These are phyloP conservation scores for Ceraclea dissimilis DNA, from an alignment of 2,888 invertebrate genomes.

Conservation along the genomic window DNA sequence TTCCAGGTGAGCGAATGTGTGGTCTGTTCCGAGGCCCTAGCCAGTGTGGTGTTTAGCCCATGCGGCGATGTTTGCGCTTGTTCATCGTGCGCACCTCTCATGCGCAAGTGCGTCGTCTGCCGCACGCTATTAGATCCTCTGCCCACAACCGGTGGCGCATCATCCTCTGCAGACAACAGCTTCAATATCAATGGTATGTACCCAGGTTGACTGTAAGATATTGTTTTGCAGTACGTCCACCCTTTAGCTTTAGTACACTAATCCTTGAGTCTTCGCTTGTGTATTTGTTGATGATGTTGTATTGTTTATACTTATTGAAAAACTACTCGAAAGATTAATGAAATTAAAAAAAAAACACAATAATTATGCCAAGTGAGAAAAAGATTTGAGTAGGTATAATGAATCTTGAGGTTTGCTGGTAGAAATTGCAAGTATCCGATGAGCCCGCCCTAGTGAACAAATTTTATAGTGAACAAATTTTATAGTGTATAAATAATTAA, in stretches of 20 bases:
- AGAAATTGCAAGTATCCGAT: too few relatives aligned
- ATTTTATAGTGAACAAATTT: too few relatives aligned
- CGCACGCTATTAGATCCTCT: conserved; percentile 60
- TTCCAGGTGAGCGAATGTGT: conserved; percentile 88
- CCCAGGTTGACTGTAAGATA: conserved; percentile 21
- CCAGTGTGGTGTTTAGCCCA: conserved; percentile 87
- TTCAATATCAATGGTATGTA: conserved; percentile 28
- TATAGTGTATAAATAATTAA: too few relatives aligned
- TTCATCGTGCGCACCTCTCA: conserved; percentile 76
- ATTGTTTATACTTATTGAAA: too few relatives aligned
- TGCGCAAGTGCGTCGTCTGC: conserved; percentile 97
- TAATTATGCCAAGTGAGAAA: too few relatives aligned
- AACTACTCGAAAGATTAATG: background rate
- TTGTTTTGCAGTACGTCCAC: background rate
- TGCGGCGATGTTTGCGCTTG: conserved; percentile 95
- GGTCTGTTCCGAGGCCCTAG: conserved; percentile 91
- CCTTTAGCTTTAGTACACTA: background rate
- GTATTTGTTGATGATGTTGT: background rate
- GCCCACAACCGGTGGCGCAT: conserved; percentile 17
- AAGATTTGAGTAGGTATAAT: too few relatives aligned
- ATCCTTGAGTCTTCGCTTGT: too few relatives aligned
- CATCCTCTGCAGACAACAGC: conserved; percentile 12
- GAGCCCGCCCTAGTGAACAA: too few relatives aligned
- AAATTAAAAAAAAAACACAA: background rate
- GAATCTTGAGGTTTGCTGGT: too few relatives aligned